These are phyloP conservation scores for Lycopodina hypogea DNA, from an alignment of 37 sponge, comb jelly and placozoan genomes.

Conservation along the genomic window DNA sequence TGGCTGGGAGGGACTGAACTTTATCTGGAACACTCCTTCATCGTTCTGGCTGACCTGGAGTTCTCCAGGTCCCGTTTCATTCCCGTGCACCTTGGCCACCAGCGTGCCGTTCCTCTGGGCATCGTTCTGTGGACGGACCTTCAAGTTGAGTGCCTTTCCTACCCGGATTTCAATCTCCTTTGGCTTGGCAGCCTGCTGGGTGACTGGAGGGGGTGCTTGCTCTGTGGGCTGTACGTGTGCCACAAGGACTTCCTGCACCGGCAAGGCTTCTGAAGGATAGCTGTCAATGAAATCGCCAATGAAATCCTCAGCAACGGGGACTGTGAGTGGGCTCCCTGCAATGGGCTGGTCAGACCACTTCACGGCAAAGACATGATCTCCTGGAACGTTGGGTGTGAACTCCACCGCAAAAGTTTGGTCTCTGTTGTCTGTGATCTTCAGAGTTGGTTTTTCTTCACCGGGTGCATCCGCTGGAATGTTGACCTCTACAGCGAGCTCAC, in stretches of 20 bases:
- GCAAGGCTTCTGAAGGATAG: not conserved
- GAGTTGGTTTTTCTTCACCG: slow-evolving; percentile 35
- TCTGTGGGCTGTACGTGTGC: no score
- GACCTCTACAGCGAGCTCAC: slow-evolving; percentile 16
- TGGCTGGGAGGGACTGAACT: no score
- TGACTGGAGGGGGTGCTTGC: not conserved
- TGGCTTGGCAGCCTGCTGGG: no score
- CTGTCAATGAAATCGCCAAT: not conserved
- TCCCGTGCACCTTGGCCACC: no score
- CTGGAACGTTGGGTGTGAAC: slow-evolving; percentile 48
- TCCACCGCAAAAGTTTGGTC: slow-evolving; percentile 58
- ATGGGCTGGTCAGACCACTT: slow-evolving; percentile 66
- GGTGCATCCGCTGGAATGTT: slow-evolving; percentile 28
- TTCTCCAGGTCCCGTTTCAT: no score
- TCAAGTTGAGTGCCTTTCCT: no score
- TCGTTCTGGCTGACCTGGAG: no score
- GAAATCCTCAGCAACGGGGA: slow-evolving; percentile 5
- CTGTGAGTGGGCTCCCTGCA: slow-evolving; percentile 77
- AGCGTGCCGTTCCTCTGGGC: no score
- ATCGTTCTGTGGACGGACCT: no score
- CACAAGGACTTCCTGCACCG: not conserved
- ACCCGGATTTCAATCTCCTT: no score
- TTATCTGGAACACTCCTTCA: no score
- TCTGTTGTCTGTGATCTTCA: slow-evolving; percentile 34
- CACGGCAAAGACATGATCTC: slow-evolving; percentile 61